Base-by-base conservation (phyloP, 2,797 vertebrate genomes). In the Xerus rutilus region DNA sequence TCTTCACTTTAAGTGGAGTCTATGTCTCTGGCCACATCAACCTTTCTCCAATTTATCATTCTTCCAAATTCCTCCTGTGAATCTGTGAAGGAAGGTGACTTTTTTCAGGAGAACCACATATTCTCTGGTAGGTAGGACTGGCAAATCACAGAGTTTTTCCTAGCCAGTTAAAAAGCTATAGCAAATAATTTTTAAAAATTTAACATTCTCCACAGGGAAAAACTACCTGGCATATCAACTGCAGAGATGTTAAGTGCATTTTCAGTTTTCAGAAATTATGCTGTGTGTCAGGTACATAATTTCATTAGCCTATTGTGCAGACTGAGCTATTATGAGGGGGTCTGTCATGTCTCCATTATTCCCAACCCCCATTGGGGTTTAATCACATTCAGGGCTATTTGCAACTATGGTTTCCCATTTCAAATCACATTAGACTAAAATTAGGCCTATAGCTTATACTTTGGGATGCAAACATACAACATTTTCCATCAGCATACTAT, bases 381-480 rank as follows among this genome's bases (percentile, higher is more conserved):
- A 89, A 93, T 93, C 79, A 86, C 45, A 47, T 67, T 84, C 45
- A 54, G 52, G 43, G 32, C 88, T 87, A 78, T 88, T 93, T 90
- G 77, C 73, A 93, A 90, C 81, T 73, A 64, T 23, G 30, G 81
- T 94, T 97, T 94, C 70, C 86, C 76, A 92, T 96, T 93, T 74
- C 54, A 96, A 92, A 95, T 95, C 83, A 69, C 62, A 77, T 95
- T 93, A 91, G 79, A 83, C 76, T 96, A 82, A 93, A 91, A 94
- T 82, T 81, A 96, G 76, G 57, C 88, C 49, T 72, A 54, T 77
- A 73, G 79, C 72, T 90, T 96, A 92, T 57, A 94, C 52, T 91
- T 74, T 64, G 89, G 93, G 76, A 89, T 93, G 57, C 70, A 96
- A 95, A 74, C 78, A 45, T 64, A 39, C 69, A 88, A 69, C 32